Evolutionary conservation across 1,140 invertebrate species (phyloP), one percentile per base, ranked within the genome.

Genomic region (Drosophila ironensis): DNA sequence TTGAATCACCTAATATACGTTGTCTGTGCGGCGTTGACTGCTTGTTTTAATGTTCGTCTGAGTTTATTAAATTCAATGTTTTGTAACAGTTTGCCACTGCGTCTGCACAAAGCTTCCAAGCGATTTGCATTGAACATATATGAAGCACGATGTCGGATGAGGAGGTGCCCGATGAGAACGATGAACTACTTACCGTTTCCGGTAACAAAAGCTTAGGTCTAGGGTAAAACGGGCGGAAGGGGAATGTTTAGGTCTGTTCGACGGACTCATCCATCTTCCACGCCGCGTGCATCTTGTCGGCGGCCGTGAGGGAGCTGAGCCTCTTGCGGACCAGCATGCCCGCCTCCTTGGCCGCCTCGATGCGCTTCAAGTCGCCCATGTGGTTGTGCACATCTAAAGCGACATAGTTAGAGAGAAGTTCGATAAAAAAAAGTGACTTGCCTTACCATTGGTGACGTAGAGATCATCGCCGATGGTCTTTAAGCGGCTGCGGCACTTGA

Each of bases 401-500:
- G 0, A 35, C 4, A 33, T 20, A 12, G 14, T 20, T 7, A 1
- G 3, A 7, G 11, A 7, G 4, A 68, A n/a, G n/a, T n/a, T n/a
- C n/a, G n/a, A n/a, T n/a, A n/a, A n/a, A n/a, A n/a, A n/a, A n/a
- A n/a, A n/a, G n/a, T n/a, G n/a, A n/a, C n/a, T n/a, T n/a, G n/a
- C n/a, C 67, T 35, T 54, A 90, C 89, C 89, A 64, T 90, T 90
- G 16, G 89, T 89, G 11, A 90, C 77, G 42, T 84, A 89, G 44
- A 90, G 68, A 77, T 90, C 81, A 67, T 90, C 81, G 1, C 89
- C 89, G 14, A 90, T 74, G 25, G 89, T 90, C 50, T 90, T 90
- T 6, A 90, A 47, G 14, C 89, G 84, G 37, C 89, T 90, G 8
- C 88, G 78, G 40, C 89, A 90, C 38, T 90, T 90, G 17, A 72